Evolutionary conservation across 2,888 invertebrate species (phyloP).

Genomic region (Xylota segnis): DNA sequence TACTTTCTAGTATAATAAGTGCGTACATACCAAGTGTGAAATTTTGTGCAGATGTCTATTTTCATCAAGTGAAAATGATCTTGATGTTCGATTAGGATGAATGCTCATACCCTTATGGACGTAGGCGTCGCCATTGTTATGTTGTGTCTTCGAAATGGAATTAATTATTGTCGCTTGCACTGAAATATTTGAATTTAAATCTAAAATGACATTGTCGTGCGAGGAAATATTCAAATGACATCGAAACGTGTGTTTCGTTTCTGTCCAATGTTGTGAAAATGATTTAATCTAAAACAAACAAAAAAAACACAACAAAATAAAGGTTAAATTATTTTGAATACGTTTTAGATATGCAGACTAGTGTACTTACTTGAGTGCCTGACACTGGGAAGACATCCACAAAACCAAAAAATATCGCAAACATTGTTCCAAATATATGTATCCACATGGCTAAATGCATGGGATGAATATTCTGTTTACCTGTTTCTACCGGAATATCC

Average conservation of each 20-base stretch:
- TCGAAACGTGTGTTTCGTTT: slow-evolving; percentile 81
- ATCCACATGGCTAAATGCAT: slow-evolving; percentile 84
- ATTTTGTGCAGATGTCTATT: slow-evolving; percentile 63
- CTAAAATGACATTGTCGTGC: slow-evolving; percentile 61
- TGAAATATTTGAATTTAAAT: slow-evolving; percentile 61
- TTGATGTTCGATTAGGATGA: slow-evolving; percentile 58
- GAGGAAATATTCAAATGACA: slow-evolving; percentile 82
- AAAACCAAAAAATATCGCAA: slow-evolving; percentile 85
- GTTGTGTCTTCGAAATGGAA: slow-evolving; percentile 75
- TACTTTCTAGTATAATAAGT: background rate
- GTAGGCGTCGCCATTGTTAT: slow-evolving; percentile 77
- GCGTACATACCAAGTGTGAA: slow-evolving; percentile 71
- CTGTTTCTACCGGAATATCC: slow-evolving; percentile 3
- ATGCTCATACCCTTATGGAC: slow-evolving; percentile 66
- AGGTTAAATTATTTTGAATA: background rate
- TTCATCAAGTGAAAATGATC: slow-evolving; percentile 51
- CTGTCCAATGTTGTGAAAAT: slow-evolving; percentile 81
- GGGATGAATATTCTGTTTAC: slow-evolving; percentile 76
- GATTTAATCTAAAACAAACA: slow-evolving; percentile 78
- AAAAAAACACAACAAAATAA: background rate
- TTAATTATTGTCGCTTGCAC: slow-evolving; percentile 78
- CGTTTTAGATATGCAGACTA: background rate
- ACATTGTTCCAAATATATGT: slow-evolving; percentile 84
- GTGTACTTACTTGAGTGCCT: slow-evolving; percentile 80
- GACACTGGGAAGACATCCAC: slow-evolving; percentile 85